Percentiles rank a stretch among this genome's conserved stretches.
phyloP scores from a whole-genome alignment of 2,888 invertebrate species.

The Polylopha cassiicola region DNA sequence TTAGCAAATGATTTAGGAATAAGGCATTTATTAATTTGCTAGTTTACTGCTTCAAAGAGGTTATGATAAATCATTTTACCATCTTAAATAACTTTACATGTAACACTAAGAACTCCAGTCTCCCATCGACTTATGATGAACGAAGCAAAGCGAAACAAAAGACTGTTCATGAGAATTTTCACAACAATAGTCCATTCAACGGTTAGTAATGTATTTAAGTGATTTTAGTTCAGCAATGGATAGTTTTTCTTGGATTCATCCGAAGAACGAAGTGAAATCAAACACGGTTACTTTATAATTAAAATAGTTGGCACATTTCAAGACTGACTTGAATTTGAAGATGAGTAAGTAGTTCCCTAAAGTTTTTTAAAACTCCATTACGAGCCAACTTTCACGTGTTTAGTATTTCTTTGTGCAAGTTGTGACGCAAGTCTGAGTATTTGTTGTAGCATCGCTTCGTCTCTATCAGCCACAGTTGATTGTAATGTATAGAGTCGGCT shows the following conservation, averaged over 20 bases:
- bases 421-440: conserved; percentile 12
- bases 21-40: conserved; percentile 17
- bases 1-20: conserved; percentile 32
- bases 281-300: conserved; percentile 18
- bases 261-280: conserved; percentile 16
- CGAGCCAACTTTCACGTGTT: conserved; percentile 6
- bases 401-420: conserved; percentile 16
- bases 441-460: conserved; percentile 11
- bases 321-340: too few species aligned
- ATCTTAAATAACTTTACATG: background rate
- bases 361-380: too few species aligned
- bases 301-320: too few species aligned
- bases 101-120: background rate
- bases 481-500: conserved; percentile 47
- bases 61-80: too few species aligned
- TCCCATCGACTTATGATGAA: conserved; percentile 10
- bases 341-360: too few species aligned
- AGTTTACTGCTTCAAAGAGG: conserved; percentile 5
- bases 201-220: conserved; percentile 15
- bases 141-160: conserved; percentile 18
- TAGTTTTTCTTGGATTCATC: conserved; percentile 13
- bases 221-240: conserved; percentile 16
- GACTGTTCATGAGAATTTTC: conserved; percentile 22
- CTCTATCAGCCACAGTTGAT: conserved; percentile 35
- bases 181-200: conserved; percentile 23